phyloP scores from a whole-genome alignment of 2,113 vertebrate genomes.

The Diadophis punctatus region DNA sequence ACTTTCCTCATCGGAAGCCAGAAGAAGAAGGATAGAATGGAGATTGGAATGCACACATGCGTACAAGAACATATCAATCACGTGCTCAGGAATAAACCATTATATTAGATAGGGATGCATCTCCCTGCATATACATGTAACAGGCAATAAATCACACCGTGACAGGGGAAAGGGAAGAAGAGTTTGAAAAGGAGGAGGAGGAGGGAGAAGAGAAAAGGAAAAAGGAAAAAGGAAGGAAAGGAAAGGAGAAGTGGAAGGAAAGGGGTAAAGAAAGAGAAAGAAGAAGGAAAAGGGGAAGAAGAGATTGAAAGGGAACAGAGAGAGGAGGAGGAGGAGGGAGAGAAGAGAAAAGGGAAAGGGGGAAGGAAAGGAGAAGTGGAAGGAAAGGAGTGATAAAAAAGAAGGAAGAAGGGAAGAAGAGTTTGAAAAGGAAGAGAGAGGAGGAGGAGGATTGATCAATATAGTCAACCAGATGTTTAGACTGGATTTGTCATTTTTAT shows the following conservation, averaged over 20 bases:
- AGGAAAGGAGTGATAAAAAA: not conserved
- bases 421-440: too few species aligned
- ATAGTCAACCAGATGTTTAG: not conserved
- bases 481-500: not conserved
- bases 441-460: not conserved
- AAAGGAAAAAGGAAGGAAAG: not conserved
- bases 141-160: too few species aligned
- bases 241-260: too few species aligned
- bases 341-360: not conserved
- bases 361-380: too few species aligned
- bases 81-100: too few species aligned
- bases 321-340: not conserved
- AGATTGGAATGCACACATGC: too few species aligned
- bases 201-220: not conserved
- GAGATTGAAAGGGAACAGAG: not conserved
- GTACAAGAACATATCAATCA: too few species aligned
- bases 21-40: too few species aligned
- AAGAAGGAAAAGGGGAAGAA: not conserved
- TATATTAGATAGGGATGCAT: too few species aligned
- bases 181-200: not conserved
- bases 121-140: too few species aligned
- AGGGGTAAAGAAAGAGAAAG: not conserved
- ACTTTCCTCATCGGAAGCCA: too few species aligned
- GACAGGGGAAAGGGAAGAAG: too few species aligned
- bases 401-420: not conserved